Base-by-base conservation (phyloP, 2,113 vertebrate genomes). In the Mesitornis unicolor region DNA sequence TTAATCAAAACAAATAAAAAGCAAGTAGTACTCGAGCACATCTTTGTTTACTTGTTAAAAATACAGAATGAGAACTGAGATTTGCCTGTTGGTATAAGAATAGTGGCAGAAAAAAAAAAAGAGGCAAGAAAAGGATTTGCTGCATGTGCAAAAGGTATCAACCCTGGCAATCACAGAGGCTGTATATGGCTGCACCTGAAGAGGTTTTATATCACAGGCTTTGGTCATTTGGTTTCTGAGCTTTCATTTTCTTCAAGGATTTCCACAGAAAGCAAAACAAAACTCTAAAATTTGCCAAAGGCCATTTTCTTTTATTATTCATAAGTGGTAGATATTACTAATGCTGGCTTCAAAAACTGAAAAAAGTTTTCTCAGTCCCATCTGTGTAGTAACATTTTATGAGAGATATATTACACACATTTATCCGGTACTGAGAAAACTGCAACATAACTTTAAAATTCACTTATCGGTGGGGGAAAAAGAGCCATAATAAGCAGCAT, bases 281-380 rank as follows among this genome's bases (percentile, higher is more conserved):
- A 97, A 61, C 80, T 31, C 73, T 65, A 14, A 48, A 65, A 80
- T 14, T 67, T 69, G 29, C 90, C 93, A 87, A 71, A 74, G 80
- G 87, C 90, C 38, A 2, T 95, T 95, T 96, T 77, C 35, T 95
- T 96, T 97, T 95, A 94, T 95, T 96, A 92, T 96, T 96, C 89
- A 87, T 96, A 92, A 96, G 95, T 81, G 88, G 80, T 64, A 84
- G 89, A 69, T 93, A 89, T 97, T 95, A 84, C 89, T 91, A 91
- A 95, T 4, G 11, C 61, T 43, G n/a, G 84, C 74, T 93, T 86
- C 84, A 95, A 93, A 95, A 95, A 95, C 74, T 67, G 78, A 21
- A 47, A 36, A 54, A 92, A 88, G 28, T 94, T 95, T 88, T n/a
- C 76, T 78, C 65, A 31, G 90, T 92, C 95, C 94, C 74, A 91